phyloP scores from a whole-genome alignment of 2,113 vertebrate genomes.

The Ciconia maguari region DNA sequence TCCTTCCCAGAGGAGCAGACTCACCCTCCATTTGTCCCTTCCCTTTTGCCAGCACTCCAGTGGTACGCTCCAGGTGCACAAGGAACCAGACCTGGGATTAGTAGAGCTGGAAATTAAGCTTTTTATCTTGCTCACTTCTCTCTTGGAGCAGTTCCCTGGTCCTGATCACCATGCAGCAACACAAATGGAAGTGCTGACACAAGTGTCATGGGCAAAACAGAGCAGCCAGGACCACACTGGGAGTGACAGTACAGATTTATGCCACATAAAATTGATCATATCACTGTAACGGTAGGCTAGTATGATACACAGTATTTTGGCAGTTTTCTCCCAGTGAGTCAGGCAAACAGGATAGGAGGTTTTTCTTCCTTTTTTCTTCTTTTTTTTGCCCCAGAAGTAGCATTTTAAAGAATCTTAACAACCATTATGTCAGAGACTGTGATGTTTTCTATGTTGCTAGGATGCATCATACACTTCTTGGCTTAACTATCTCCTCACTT shows the following conservation, averaged over 20 bases:
- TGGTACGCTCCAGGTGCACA: background rate
- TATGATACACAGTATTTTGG: background rate
- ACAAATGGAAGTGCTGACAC: background rate
- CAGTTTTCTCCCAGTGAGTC: background rate
- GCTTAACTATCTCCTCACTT: background rate
- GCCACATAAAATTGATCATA: background rate
- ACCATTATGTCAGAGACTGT: background rate
- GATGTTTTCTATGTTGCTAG: background rate
- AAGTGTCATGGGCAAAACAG: background rate
- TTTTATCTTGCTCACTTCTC: background rate
- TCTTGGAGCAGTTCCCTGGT: background rate
- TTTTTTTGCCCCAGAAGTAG: background rate
- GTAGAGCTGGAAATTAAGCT: background rate
- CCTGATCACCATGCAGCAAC: background rate
- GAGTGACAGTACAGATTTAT: background rate
- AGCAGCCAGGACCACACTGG: background rate
- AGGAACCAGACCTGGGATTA: background rate
- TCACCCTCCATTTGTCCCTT: background rate
- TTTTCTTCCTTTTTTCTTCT: background rate
- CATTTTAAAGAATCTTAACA: background rate
- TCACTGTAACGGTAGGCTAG: background rate
- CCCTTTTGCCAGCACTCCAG: background rate
- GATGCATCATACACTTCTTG: background rate
- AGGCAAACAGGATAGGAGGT: background rate
- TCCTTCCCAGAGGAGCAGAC: background rate